These are phyloP conservation scores for Berghia stephanieae DNA, from an alignment of 1,140 invertebrate species.

Conservation along the genomic window DNA sequence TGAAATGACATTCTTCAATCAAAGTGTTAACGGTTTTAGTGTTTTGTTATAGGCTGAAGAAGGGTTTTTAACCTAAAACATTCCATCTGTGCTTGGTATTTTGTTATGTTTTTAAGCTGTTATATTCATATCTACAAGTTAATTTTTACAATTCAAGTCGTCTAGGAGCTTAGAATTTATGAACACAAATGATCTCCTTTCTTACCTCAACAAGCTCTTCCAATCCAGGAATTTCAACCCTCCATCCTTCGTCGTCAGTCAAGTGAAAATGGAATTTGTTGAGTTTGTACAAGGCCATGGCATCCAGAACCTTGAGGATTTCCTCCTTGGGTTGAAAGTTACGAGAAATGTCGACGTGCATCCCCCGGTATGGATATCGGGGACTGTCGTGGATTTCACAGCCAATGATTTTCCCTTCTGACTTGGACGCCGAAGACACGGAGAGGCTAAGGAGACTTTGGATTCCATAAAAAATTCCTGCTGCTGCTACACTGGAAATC, in stretches of 20 bases:
- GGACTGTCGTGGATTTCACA: slow-evolving; percentile 41
- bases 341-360: slow-evolving; percentile 58
- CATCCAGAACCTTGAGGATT: slow-evolving; percentile 51
- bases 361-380: slow-evolving; percentile 52
- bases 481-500: slow-evolving; percentile 34
- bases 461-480: slow-evolving; percentile 49
- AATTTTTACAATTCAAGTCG: too few species aligned
- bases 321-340: slow-evolving; percentile 57
- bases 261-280: slow-evolving; percentile 63
- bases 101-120: too few species aligned
- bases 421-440: neutral
- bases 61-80: too few species aligned
- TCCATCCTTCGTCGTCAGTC: slow-evolving; percentile 63
- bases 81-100: too few species aligned
- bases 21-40: neutral
- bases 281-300: slow-evolving; percentile 61
- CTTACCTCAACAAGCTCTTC: slow-evolving; percentile 56
- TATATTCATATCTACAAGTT: too few species aligned
- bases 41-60: neutral
- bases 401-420: slow-evolving; percentile 30
- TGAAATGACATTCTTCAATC: neutral
- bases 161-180: too few species aligned
- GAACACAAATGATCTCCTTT: neutral
- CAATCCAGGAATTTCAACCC: slow-evolving; percentile 59
- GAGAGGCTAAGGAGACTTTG: slow-evolving; percentile 44